A percentile compares a stretch with the other conserved stretches of the same genome.
Evolutionary conservation across 2,113 vertebrate genomes (phyloP).

Genomic region (Mixornis gularis): DNA sequence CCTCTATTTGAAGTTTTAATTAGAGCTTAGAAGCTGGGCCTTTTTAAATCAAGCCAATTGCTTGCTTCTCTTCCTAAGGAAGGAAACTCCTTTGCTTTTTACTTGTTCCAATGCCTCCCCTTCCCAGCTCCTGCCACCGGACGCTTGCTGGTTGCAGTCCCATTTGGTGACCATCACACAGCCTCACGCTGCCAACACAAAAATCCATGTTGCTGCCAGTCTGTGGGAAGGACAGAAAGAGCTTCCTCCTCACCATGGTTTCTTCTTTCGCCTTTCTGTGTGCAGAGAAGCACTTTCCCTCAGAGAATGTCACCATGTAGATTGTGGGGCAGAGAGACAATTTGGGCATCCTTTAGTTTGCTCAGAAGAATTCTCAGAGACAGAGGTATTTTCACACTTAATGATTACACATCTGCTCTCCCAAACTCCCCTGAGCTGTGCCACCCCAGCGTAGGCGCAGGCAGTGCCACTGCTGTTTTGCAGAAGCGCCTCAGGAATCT

Average conservation of each 20-base stretch:
- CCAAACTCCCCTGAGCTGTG: not conserved
- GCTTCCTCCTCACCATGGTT: not conserved
- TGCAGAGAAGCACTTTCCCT: not conserved
- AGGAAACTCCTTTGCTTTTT: slow-evolving; percentile 48
- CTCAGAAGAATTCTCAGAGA: not conserved
- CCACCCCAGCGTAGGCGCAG: accelerated
- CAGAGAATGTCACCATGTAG: not conserved
- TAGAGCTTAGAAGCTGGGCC: slow-evolving; percentile 9
- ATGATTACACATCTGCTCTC: not conserved
- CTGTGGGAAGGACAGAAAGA: not conserved
- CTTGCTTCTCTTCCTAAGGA: slow-evolving; percentile 36
- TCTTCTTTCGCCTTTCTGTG: not conserved
- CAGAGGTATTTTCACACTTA: not conserved
- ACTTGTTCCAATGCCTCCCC: not conserved
- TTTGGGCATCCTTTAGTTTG: not conserved
- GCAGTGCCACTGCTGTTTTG: not conserved
- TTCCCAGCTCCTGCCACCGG: not conserved
- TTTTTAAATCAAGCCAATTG: slow-evolving; percentile 45
- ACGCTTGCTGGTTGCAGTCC: not conserved
- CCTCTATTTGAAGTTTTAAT: slow-evolving; percentile 43
- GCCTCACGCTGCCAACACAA: not conserved
- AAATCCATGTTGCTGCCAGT: not conserved
- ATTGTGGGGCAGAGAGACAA: not conserved
- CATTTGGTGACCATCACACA: not conserved
- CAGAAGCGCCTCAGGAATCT: not conserved